Conservation (phyloP, 2,888 invertebrate species). For the Cactoblastis cactorum region DNA sequence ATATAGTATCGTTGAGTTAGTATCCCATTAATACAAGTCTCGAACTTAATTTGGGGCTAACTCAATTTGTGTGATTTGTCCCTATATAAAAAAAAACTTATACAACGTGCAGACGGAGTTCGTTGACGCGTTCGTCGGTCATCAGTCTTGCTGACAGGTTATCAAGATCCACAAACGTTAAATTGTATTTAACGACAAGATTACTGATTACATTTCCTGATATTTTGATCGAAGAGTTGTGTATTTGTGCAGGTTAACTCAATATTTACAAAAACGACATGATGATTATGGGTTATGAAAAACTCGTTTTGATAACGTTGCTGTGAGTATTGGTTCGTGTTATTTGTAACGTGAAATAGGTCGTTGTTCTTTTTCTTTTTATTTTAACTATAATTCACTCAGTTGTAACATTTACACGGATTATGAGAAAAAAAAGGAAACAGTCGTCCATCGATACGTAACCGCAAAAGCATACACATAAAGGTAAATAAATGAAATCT, state of each 20-base stretch:
- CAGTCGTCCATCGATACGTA: no score
- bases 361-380: no score
- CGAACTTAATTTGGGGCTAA: no score
- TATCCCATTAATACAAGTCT: no score
- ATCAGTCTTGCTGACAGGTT: conserved; percentile 1
- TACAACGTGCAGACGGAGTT: not conserved
- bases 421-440: no score
- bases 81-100: no score
- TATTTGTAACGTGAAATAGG: not conserved
- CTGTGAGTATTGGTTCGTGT: not conserved
- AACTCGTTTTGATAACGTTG: not conserved
- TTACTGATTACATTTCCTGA: not conserved
- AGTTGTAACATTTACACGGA: no score
- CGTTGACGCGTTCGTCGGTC: not conserved
- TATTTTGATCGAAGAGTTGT: not conserved
- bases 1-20: no score
- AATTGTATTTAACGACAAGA: conserved; percentile 4
- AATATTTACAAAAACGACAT: not conserved
- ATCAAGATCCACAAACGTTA: conserved; percentile 9
- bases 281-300: not conserved
- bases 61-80: no score
- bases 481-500: no score
- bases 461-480: no score
- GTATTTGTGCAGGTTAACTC: not conserved
- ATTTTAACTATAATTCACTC: no score